A percentile compares a stretch with the other conserved stretches of the same genome.
phyloP scores from a whole-genome alignment of 2,888 invertebrate genomes.

The Eilema sororculum region DNA sequence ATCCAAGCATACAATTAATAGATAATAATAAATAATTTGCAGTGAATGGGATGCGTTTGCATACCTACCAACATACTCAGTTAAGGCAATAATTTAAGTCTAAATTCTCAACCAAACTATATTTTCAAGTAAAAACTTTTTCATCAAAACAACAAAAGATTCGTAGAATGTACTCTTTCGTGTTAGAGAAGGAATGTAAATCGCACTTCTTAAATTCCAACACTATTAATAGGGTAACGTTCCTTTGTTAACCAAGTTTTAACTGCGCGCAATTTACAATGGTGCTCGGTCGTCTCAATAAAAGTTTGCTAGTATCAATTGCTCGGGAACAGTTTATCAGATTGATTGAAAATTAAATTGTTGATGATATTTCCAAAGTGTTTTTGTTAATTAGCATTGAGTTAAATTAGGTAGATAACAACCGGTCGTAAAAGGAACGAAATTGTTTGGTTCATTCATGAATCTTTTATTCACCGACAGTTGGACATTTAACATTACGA shows the following conservation, averaged over 20 bases:
- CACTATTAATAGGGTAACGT: constrained; percentile 37
- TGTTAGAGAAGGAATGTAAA: constrained; percentile 27
- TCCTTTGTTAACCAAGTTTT: constrained; percentile 40
- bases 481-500: too few species aligned
- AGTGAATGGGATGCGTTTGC: neutral
- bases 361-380: constrained; percentile 19
- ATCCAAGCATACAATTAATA: neutral
- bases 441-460: neutral
- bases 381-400: constrained; percentile 27
- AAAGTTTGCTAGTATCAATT: constrained; percentile 32
- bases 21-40: neutral
- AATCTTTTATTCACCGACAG: too few species aligned
- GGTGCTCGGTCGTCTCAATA: constrained; percentile 28
- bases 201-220: constrained; percentile 39
- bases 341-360: constrained; percentile 33
- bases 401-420: constrained; percentile 9
- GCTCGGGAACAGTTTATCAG: constrained; percentile 22
- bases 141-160: neutral
- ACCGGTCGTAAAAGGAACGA: neutral
- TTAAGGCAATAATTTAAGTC: neutral
- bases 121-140: too few species aligned
- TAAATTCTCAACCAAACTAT: too few species aligned
- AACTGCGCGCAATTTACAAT: constrained; percentile 33
- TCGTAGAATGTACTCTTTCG: constrained; percentile 29
- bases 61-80: neutral